Evolutionary conservation across 1,140 invertebrate genomes (phyloP), one percentile per base, ranked within the genome.

Genomic region (Telenomus remus): DNA sequence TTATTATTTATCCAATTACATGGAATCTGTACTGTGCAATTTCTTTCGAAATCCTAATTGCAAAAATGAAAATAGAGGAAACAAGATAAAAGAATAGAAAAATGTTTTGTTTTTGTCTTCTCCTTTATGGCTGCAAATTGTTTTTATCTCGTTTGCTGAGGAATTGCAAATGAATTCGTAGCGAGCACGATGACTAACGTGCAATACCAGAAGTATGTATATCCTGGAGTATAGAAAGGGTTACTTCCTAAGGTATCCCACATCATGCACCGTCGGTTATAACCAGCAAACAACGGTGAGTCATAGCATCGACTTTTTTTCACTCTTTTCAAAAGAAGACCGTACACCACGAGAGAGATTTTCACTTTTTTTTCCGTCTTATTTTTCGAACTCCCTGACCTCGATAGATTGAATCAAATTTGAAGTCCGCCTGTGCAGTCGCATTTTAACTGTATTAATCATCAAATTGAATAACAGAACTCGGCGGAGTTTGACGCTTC

Each of bases 161-260:
- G 19, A 27, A 27, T 27, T 27, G 19, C 19, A 27, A 27, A 60
- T 33, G 27, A 42, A 42, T 60, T 47, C 49, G 33, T 43, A 59
- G 64, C 19, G 60, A 60, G 63, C 47, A 14, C 50, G 74, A 72
- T 77, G 74, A 77, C 68, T 77, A 77, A 77, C 68, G 50, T 63
- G 10, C 13, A 15, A 46, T 50, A 49, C 46, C 43, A 13, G 56
- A 59, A 61, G 46, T 56, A 13, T 44, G 60, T 47, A 48, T 57
- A 55, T 39, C 12, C 19, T 19, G 33, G 46, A 53, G 54, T 14
- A 51, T 56, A 68, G 68, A 72, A 77, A 61, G 66, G 68, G 56
- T 68, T 60, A 68, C 51, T 72, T 77, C 68, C 68, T 46, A 68
- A 72, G 69, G 75, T 77, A 76, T 55, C 39, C 56, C 50, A 39